phyloP scores from a whole-genome alignment of 2,113 vertebrate genomes.

The Saimiri boliviensis region DNA sequence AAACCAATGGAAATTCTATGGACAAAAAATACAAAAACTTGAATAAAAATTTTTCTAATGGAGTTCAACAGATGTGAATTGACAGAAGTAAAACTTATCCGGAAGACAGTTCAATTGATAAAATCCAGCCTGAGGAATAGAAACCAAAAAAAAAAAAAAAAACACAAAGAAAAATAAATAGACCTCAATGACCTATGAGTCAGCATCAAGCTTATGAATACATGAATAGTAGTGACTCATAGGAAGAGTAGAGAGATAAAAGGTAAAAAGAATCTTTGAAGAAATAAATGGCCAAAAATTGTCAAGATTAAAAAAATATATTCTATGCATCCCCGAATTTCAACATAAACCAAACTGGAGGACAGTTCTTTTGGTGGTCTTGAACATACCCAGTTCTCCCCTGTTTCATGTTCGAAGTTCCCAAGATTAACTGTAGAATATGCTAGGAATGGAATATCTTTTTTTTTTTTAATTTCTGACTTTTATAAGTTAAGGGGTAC shows the following conservation, averaged over 20 bases:
- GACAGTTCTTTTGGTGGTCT: too few relatives aligned
- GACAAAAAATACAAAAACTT: not conserved
- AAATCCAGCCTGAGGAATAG: not conserved
- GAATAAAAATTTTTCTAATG: not conserved
- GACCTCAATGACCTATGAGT: not conserved
- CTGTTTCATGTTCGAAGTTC: not conserved
- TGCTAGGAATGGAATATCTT: not conserved
- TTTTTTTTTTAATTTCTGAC: too few relatives aligned
- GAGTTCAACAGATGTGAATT: not conserved
- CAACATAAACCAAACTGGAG: not conserved
- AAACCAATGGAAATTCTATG: not conserved
- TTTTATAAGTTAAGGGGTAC: too few relatives aligned
- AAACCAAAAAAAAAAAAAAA: not conserved
- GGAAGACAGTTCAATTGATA: not conserved
- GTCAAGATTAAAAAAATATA: not conserved
- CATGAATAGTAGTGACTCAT: not conserved
- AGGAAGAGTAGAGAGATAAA: not conserved
- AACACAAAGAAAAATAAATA: not conserved
- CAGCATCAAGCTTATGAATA: not conserved
- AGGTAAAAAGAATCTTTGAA: not conserved
- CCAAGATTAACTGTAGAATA: too few relatives aligned
- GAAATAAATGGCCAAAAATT: not conserved
- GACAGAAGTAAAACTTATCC: not conserved
- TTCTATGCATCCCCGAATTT: not conserved
- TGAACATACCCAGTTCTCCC: not conserved